phyloP scores from a whole-genome alignment of 2,797 vertebrate species.

The Pseudochirops cupreus region DNA sequence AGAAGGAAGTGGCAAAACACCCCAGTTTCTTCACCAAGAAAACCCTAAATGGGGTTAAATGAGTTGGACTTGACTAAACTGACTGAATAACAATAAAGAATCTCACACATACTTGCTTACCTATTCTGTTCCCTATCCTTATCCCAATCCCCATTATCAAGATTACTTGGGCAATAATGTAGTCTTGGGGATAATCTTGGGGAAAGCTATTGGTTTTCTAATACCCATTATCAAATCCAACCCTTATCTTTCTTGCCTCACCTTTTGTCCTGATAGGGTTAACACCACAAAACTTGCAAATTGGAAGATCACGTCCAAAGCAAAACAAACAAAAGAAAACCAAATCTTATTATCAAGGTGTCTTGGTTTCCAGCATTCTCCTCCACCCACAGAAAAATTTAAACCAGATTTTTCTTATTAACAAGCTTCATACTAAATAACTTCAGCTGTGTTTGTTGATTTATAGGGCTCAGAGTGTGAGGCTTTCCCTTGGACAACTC shows the following conservation, averaged over 20 bases:
- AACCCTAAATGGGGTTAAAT: neutral
- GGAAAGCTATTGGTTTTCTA: neutral
- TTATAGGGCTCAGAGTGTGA: slow-evolving; percentile 51
- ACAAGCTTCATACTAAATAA: slow-evolving; percentile 71
- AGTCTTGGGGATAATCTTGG: neutral
- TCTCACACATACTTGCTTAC: neutral
- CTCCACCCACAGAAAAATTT: slow-evolving; percentile 78
- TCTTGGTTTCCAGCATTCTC: slow-evolving; percentile 75
- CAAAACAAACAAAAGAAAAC: slow-evolving; percentile 24
- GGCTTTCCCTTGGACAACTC: neutral
- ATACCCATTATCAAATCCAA: neutral
- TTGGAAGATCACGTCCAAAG: slow-evolving; percentile 64
- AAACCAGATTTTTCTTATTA: slow-evolving; percentile 80
- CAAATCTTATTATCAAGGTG: slow-evolving; percentile 65
- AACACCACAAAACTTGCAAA: slow-evolving; percentile 29
- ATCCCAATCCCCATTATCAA: neutral
- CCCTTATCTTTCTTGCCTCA: slow-evolving; percentile 13
- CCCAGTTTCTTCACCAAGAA: neutral
- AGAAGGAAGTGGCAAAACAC: neutral
- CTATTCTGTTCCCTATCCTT: too few relatives aligned
- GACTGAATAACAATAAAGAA: neutral
- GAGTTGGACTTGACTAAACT: neutral
- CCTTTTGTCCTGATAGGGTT: slow-evolving; percentile 44
- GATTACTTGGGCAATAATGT: neutral
- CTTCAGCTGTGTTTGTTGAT: slow-evolving; percentile 77